A percentile compares a stretch with the other conserved stretches of the same genome.
Conservation (phyloP, 1,140 invertebrate species). For the Sweltsa coloradensis region DNA sequence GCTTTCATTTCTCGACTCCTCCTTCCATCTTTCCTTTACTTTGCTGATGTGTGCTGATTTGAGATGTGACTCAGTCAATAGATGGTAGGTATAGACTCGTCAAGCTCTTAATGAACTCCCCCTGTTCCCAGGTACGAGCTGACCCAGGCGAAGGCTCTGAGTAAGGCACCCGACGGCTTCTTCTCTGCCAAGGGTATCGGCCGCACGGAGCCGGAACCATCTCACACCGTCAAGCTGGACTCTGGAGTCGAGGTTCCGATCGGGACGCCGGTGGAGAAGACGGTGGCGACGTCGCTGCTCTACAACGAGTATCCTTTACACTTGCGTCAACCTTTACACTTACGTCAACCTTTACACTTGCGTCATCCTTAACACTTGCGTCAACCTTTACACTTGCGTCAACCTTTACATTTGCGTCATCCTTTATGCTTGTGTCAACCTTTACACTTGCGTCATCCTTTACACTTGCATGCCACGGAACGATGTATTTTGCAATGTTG, state of each 20-base stretch:
- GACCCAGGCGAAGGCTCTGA: constrained; percentile 53
- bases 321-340: too few species aligned
- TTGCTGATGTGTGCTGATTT: not conserved
- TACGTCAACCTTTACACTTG: too few species aligned
- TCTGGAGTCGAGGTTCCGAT: constrained; percentile 62
- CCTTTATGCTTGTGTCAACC: too few species aligned
- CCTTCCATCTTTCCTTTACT: not conserved
- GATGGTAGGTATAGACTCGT: constrained; percentile 6
- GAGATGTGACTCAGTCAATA: not conserved
- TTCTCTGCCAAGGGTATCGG: constrained; percentile 74
- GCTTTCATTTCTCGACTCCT: not conserved
- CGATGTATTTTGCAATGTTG: too few species aligned
- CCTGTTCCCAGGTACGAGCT: constrained; percentile 50
- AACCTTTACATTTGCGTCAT: too few species aligned
- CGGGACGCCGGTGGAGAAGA: constrained; percentile 22
- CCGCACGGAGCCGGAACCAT: constrained; percentile 56
- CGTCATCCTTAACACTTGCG: not conserved
- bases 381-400: too few species aligned
- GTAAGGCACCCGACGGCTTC: constrained; percentile 62
- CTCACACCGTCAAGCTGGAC: constrained; percentile 26
- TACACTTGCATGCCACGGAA: too few species aligned
- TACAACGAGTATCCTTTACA: constrained; percentile 73
- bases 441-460: too few species aligned
- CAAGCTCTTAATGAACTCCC: too few species aligned
- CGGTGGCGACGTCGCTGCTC: constrained; percentile 41